Percentiles rank a stretch among this genome's conserved stretches.
phyloP scores from a whole-genome alignment of 2,113 vertebrate genomes.

The Ascaphus truei region DNA sequence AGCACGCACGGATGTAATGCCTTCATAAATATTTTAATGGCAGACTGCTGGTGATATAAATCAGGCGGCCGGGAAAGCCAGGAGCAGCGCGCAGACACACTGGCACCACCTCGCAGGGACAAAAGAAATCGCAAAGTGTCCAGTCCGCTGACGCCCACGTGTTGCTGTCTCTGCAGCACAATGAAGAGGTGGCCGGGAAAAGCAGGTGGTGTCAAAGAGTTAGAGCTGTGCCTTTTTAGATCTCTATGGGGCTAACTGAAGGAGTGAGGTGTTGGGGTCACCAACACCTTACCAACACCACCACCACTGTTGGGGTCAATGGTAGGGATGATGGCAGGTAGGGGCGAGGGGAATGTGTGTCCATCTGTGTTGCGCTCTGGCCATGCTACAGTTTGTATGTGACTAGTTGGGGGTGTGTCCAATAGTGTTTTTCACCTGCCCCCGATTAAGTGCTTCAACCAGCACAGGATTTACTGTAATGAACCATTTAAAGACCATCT shows the following conservation, averaged over 20 bases:
- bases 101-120: constrained; percentile 26
- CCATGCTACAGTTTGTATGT: no score
- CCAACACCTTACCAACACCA: no score
- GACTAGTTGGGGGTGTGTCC: no score
- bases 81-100: constrained; percentile 1
- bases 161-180: constrained; percentile 14
- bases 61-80: constrained; percentile 28
- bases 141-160: constrained; percentile 26
- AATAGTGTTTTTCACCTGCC: no score
- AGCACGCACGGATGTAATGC: constrained; percentile 31
- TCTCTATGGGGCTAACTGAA: background rate
- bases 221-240: background rate
- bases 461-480: no score
- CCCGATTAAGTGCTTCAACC: no score
- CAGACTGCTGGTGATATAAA: constrained; percentile 44
- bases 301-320: background rate
- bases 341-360: no score
- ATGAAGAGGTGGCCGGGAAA: background rate
- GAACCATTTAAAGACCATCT: no score
- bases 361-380: no score
- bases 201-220: constrained; percentile 8
- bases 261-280: background rate
- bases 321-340: no score
- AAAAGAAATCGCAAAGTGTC: constrained; percentile 29
- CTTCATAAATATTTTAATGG: constrained; percentile 57